Evolutionary conservation across 2,888 invertebrate species (phyloP), one percentile per base, ranked within the genome.

Genomic region (Nemoura dubitans): DNA sequence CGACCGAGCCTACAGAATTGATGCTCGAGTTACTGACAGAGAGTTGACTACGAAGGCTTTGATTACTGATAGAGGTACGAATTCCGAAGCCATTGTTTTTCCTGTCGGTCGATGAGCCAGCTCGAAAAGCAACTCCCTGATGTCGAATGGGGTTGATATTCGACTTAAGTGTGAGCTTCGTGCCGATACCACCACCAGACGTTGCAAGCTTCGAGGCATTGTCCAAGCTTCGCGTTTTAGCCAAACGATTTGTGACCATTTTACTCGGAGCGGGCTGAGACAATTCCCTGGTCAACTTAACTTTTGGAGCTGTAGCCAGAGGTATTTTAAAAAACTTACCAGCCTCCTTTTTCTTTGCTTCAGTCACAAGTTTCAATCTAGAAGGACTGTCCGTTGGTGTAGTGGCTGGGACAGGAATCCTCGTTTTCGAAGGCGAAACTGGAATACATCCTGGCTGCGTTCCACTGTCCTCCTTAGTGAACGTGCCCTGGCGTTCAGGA

Each of bases 401-500:
- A 16, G 83, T 27, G 21, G 87, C 84, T 78, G 88, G 88, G n/a
- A 87, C 78, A 27, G 88, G 88, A 29, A 87, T 90, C 16, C 89
- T 89, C 0, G 91, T 90, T 90, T 90, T 87, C 2, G 88, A 88
- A 14, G 91, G 91, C 0, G 91, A 90, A 0, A 89, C 87, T 0
- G 89, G 88, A 0, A 89, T 86, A 1, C 90, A 88, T 0, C 91
- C 90, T 2, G 90, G 90, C 25, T 91, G 91, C 90, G 90, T 76
- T 90, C 90, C 86, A 0, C 93, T 93, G 89, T 97, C 96, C 89
- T 98, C 97, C 91, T 98, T 98, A 0, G 97, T 97, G 90, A 98
- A 98, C 0, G 98, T 98, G 21, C 97, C 97, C 91, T 98, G 98
- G 36, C 98, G 93, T 89, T 96, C 96, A 59, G 96, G 91, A 0